Evolutionary conservation across 2,888 invertebrate genomes (phyloP).

Genomic region (Xanthia icteritia): DNA sequence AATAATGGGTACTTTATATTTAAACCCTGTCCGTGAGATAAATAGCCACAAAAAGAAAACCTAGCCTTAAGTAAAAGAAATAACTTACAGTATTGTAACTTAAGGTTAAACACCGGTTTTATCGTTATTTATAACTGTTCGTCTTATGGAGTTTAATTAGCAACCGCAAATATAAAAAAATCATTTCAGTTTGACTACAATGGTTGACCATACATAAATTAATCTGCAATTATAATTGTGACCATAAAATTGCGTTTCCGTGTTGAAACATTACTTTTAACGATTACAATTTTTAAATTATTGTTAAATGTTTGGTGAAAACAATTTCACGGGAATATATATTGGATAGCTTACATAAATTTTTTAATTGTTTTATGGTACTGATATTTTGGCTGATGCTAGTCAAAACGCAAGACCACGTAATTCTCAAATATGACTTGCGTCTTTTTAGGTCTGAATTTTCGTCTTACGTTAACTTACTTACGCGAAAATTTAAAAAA

Average conservation of each 20-base stretch:
- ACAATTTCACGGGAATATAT: neutral
- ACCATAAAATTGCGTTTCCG: slow-evolving; percentile 27
- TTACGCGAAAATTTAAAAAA: too few species aligned
- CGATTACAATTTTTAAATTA: neutral
- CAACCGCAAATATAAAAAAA: slow-evolving; percentile 53
- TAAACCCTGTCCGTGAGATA: slow-evolving; percentile 38
- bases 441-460: neutral
- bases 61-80: slow-evolving; percentile 62
- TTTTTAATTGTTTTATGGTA: neutral
- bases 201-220: slow-evolving; percentile 30
- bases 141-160: slow-evolving; percentile 70
- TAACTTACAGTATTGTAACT: slow-evolving; percentile 67
- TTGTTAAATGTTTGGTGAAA: neutral
- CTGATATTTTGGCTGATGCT: neutral
- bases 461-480: neutral
- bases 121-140: slow-evolving; percentile 64
- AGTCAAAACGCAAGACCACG: neutral
- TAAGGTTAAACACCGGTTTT: slow-evolving; percentile 69
- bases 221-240: slow-evolving; percentile 35
- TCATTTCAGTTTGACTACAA: slow-evolving; percentile 27
- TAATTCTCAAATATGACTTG: neutral
- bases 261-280: slow-evolving; percentile 2
- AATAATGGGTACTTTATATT: slow-evolving; percentile 31
- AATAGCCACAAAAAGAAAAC: slow-evolving; percentile 51
- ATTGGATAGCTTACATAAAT: neutral